Evolutionary conservation across 2,888 invertebrate species (phyloP), one percentile per base, ranked within the genome.

Genomic region (Acrocyrtus sp.): DNA sequence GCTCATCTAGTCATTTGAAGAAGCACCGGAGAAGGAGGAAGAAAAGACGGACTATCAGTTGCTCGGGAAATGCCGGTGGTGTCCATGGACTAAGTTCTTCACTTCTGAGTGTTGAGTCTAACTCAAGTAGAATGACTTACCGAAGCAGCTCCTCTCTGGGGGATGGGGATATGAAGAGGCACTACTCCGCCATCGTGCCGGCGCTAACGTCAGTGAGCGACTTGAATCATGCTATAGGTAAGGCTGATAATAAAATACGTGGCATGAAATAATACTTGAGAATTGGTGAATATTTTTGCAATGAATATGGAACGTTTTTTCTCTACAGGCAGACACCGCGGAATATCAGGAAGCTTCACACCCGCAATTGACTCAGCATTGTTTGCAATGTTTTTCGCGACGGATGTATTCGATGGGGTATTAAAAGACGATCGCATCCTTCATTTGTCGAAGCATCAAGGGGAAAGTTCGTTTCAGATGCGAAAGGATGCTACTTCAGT

Each of bases 361-460:
- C 68, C 72, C 19, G 63, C 67, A 45, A 43, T 74, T 12, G 74
- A 75, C 43, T 50, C 68, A 1, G 57, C 66, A 5, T 22, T 77
- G 4, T 74, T 77, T 58, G 56, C 74, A 10, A 57, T 77, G 43
- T 77, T 77, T 56, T 77, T 72, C 51, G 22, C 43, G 19, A 75
- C 72, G 1, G 74, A 77, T 51, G 26, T 58, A 1, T 77, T 74
- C 47, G 77, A 77, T 39, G 48, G 45, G 19, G 24, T 72, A 54
- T 21, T 72, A 10, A 27, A 29, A 4, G 68, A 57, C 17, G 8
- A 26, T 21, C 51, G 17, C 12, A 27, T 51, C 17, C 26, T 43
- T 45, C n/a, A n/a, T n/a, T n/a, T n/a, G n/a, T n/a, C n/a, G n/a
- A n/a, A n/a, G n/a, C n/a, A n/a, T n/a, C n/a, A n/a, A n/a, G n/a